Evolutionary conservation across 2,888 invertebrate species (phyloP), one percentile per base, ranked within the genome.

Genomic region (Euplagia quadripunctaria): DNA sequence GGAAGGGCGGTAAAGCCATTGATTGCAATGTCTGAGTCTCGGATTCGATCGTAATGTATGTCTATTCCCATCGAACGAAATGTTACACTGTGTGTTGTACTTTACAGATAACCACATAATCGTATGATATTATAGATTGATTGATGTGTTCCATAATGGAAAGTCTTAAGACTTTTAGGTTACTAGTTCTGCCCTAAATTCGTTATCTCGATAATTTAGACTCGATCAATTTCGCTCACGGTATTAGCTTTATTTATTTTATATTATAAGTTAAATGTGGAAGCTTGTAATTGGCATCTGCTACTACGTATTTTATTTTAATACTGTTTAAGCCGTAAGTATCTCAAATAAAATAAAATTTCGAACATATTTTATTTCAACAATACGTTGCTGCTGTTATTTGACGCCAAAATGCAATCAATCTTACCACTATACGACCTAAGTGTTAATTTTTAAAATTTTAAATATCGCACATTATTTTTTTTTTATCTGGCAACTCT

Each of bases 141-240:
- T 66, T 8, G 14, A 65, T 65, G 31, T 16, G 64, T 52, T n/a
- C 11, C 42, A 46, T 58, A 68, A 61, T 55, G 46, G 20, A 69
- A 31, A 64, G 51, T 66, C 72, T 51, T 16, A 51, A 65, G 51
- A 64, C 63, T 75, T 58, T 51, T 64, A 16, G 67, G 67, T 75
- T 70, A 72, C 72, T 52, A 75, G 72, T 65, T 58, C 43, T 69
- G 71, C 43, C 66, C 71, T 61, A 20, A 69, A 64, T 75, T 31
- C 66, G 49, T 72, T 75, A 75, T 75, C 75, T 65, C 64, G 16
- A 17, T 49, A 64, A 61, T 61, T 49, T 20, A 69, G 42, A 68
- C 16, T 55, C n/a, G 4, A 55, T 55, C 49, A 43, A 31, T 46
- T 61, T 31, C 17, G 14, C 6, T 52, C 41, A 52, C 12, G 42